Evolutionary conservation across 2,113 vertebrate genomes (phyloP).

Genomic region (Hemiscyllium ocellatum): DNA sequence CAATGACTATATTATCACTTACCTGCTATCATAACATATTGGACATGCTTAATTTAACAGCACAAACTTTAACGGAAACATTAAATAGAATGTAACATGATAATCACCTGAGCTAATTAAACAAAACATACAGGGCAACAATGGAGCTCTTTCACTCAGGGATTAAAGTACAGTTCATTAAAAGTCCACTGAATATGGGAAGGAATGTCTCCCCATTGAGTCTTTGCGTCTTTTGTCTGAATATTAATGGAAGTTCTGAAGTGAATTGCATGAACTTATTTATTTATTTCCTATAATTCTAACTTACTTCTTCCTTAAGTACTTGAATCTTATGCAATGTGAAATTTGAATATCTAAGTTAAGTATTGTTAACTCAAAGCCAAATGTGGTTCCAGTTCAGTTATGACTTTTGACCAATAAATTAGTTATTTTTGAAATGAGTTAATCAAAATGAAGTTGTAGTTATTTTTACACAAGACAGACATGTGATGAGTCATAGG

Average conservation of each 20-base stretch:
- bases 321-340: not conserved
- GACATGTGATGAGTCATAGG: not conserved
- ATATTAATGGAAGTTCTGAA: not conserved
- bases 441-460: conserved; percentile 3
- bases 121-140: conserved; percentile 30
- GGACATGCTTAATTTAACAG: conserved; percentile 33
- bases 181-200: conserved; percentile 29
- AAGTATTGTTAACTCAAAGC: not conserved
- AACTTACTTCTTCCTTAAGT: not conserved
- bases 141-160: conserved; percentile 18
- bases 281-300: conserved; percentile 19
- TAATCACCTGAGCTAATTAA: conserved; percentile 34
- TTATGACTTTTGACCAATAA: not conserved
- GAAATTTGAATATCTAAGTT: not conserved
- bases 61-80: conserved; percentile 27
- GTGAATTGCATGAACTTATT: not conserved
- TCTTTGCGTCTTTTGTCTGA: not conserved
- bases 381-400: not conserved
- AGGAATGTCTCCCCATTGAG: conserved; percentile 31
- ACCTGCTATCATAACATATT: conserved; percentile 9
- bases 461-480: not conserved
- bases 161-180: conserved; percentile 36
- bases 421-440: not conserved
- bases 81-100: conserved; percentile 28
- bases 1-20: not conserved